Conservation (phyloP, 2,888 invertebrate species). For the Diploptera punctata region DNA sequence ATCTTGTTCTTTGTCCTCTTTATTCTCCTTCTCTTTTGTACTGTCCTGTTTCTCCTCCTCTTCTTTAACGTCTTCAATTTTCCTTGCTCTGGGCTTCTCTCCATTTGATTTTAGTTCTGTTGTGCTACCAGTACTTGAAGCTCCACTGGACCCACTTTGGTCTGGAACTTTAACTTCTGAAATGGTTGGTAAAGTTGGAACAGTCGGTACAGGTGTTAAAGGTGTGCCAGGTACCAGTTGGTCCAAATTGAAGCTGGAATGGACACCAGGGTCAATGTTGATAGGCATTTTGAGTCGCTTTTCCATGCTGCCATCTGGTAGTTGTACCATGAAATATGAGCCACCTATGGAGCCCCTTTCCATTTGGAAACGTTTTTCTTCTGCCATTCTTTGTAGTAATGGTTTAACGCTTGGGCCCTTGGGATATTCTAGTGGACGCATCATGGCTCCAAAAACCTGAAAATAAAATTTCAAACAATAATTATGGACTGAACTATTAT, state of each 20-base stretch:
- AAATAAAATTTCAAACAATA: constrained; percentile 35
- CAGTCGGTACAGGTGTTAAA: constrained; percentile 81
- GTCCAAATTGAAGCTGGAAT: constrained; percentile 89
- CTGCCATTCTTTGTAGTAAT: constrained; percentile 89
- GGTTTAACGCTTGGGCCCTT: constrained; percentile 78
- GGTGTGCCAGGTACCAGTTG: constrained; percentile 76
- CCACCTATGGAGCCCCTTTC: constrained; percentile 89
- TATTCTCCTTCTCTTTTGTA: constrained; percentile 41
- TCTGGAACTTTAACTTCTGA: constrained; percentile 81
- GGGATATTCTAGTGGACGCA: constrained; percentile 80
- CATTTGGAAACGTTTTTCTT: constrained; percentile 90
- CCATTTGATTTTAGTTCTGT: constrained; percentile 51
- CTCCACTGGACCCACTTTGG: constrained; percentile 62
- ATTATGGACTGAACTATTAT: too few relatives aligned
- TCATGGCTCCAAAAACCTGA: constrained; percentile 76
- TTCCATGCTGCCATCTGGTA: constrained; percentile 92
- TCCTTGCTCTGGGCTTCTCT: constrained; percentile 51
- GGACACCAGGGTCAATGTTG: constrained; percentile 93
- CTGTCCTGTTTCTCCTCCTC: constrained; percentile 46
- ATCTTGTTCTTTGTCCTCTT: constrained; percentile 43
- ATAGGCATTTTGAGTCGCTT: constrained; percentile 88
- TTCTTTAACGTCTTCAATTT: constrained; percentile 51
- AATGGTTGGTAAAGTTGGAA: constrained; percentile 88
- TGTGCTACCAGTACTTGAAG: constrained; percentile 59
- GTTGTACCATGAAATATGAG: constrained; percentile 85